Evolutionary conservation across 2,797 vertebrate species (phyloP).

Genomic region (Pseudochaenichthys georgianus): DNA sequence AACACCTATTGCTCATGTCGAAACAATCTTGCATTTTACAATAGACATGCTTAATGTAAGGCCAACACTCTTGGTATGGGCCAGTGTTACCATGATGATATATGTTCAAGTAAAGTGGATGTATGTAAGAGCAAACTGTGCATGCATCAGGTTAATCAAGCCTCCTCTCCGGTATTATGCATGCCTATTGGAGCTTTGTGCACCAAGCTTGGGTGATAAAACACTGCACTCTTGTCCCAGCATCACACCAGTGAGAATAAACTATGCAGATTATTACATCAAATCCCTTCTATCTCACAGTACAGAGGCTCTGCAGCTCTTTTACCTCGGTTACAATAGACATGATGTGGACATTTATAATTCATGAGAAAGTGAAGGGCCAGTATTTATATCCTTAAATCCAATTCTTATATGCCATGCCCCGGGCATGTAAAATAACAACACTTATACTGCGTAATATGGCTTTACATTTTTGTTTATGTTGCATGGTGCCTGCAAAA

Average conservation of each 20-base stretch:
- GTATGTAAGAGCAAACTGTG: background rate
- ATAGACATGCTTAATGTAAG: background rate
- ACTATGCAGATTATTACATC: conserved; percentile 10
- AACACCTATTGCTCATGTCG: conserved; percentile 14
- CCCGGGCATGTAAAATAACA: background rate
- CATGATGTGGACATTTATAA: background rate
- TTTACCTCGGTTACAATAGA: background rate
- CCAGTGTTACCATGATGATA: conserved; percentile 18
- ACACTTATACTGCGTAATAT: background rate
- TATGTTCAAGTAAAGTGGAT: conserved; percentile 4
- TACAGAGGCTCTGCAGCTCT: background rate
- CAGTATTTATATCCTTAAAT: background rate
- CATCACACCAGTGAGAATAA: conserved; percentile 12
- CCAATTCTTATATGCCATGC: background rate
- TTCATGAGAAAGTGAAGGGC: background rate
- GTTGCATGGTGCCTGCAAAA: background rate
- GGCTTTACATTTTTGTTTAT: background rate
- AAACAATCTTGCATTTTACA: conserved; percentile 21
- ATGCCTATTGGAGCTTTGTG: conserved; percentile 9
- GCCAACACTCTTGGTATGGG: background rate
- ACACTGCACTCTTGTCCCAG: background rate
- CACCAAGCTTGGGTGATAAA: conserved; percentile 8
- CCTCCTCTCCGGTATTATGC: background rate
- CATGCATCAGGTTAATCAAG: background rate
- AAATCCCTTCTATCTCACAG: background rate